phyloP scores from a whole-genome alignment of 1,140 invertebrate genomes.

The Idris sp. region DNA sequence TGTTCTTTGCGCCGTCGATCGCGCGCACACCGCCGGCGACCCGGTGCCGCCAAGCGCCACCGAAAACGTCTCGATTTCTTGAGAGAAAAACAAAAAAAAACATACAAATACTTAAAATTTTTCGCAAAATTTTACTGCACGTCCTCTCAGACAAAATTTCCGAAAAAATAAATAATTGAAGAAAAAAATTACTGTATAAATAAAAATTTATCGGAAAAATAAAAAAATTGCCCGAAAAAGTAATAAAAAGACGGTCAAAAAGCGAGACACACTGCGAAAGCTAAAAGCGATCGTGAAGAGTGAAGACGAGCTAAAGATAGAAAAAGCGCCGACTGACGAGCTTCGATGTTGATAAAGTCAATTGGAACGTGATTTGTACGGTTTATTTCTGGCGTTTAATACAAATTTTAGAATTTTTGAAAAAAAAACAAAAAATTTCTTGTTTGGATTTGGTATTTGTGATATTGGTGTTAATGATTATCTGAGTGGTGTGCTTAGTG shows the following conservation, averaged over 20 bases:
- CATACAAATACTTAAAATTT: no score
- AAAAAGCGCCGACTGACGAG: conserved; percentile 7
- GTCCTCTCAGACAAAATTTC: background rate
- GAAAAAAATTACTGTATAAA: no score
- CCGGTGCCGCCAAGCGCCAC: background rate
- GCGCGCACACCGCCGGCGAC: conserved; percentile 31
- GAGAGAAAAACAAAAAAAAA: no score
- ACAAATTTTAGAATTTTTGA: no score
- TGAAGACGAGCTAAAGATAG: conserved; percentile 24
- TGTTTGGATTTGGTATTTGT: no score
- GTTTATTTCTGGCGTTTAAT: conserved; percentile 9
- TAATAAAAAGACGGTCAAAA: background rate
- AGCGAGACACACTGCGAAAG: background rate
- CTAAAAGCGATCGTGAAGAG: conserved; percentile 26
- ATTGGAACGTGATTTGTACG: conserved; percentile 12
- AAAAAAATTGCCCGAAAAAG: no score
- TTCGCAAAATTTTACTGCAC: no score
- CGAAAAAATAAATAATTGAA: no score
- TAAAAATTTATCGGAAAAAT: no score
- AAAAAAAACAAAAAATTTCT: no score
- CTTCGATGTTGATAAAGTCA: conserved; percentile 29
- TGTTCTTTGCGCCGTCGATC: background rate
- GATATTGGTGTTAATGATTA: no score
- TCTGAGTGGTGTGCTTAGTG: no score
- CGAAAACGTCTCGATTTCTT: conserved; percentile 1